phyloP scores from a whole-genome alignment of 1,140 invertebrate genomes.

The Ganaspis sp. region DNA sequence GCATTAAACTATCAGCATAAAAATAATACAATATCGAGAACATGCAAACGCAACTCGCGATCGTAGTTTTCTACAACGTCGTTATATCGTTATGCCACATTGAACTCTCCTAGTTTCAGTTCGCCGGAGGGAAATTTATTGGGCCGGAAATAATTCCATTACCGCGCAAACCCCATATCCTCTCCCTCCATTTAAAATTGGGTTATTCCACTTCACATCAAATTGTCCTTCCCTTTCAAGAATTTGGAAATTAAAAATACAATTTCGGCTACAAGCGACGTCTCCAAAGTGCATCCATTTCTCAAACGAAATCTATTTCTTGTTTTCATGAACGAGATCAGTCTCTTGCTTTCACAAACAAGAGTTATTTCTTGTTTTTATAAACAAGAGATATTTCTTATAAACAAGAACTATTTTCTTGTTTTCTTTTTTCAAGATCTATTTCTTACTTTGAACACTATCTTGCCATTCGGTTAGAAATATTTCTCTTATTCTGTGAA shows the following conservation, averaged over 20 bases:
- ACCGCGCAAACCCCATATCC: constrained; percentile 44
- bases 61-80: constrained; percentile 33
- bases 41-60: constrained; percentile 8
- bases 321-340: too few relatives aligned
- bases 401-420: too few relatives aligned
- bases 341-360: too few relatives aligned
- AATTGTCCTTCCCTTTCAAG: constrained; percentile 10
- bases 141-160: constrained; percentile 64
- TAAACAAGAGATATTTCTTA: too few relatives aligned
- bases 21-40: not conserved
- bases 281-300: too few relatives aligned
- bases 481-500: too few relatives aligned
- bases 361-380: too few relatives aligned
- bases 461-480: too few relatives aligned
- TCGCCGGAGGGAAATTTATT: constrained; percentile 61
- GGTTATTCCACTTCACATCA: not conserved
- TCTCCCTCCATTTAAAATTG: constrained; percentile 30
- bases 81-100: constrained; percentile 55
- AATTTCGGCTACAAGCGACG: too few relatives aligned
- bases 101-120: constrained; percentile 57
- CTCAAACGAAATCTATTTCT: too few relatives aligned
- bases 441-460: too few relatives aligned
- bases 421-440: too few relatives aligned
- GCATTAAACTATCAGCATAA: not conserved
- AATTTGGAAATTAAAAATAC: not conserved